A percentile compares a stretch with the other conserved stretches of the same genome.
These are phyloP conservation scores for Megamerina dolium DNA, from an alignment of 2,888 invertebrate species.

Conservation along the genomic window DNA sequence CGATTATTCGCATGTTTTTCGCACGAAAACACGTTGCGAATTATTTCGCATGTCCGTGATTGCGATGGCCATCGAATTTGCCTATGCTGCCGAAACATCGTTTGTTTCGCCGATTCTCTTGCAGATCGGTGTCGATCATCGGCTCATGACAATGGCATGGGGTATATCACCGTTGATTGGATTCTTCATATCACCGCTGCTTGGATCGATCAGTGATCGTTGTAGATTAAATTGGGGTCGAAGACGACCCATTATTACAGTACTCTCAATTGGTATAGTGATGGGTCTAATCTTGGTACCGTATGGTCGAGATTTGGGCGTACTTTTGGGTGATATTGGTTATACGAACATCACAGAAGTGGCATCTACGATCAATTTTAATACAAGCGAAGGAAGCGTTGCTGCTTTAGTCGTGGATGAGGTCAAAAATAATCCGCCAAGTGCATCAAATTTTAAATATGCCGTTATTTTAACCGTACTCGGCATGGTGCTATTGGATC, in stretches of 20 bases:
- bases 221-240: slow-evolving; percentile 54
- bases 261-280: slow-evolving; percentile 55
- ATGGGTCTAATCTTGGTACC: slow-evolving; percentile 57
- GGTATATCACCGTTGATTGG: slow-evolving; percentile 48
- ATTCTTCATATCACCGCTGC: slow-evolving; percentile 47
- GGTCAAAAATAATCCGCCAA: slow-evolving; percentile 8
- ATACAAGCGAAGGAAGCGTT: slow-evolving; percentile 21
- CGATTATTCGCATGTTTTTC: slow-evolving; percentile 49
- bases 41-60: slow-evolving; percentile 44
- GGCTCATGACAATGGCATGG: slow-evolving; percentile 55
- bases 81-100: slow-evolving; percentile 63
- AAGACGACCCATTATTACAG: slow-evolving; percentile 56
- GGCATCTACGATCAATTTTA: slow-evolving; percentile 15
- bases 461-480: slow-evolving; percentile 56
- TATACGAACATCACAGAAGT: slow-evolving; percentile 21
- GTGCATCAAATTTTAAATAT: slow-evolving; percentile 33
- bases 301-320: slow-evolving; percentile 55
- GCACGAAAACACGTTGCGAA: slow-evolving; percentile 43
- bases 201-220: slow-evolving; percentile 58
- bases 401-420: slow-evolving; percentile 20
- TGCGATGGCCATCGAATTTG: slow-evolving; percentile 57
- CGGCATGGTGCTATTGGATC: slow-evolving; percentile 58
- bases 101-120: slow-evolving; percentile 61
- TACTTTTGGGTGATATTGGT: slow-evolving; percentile 48
- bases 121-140: slow-evolving; percentile 57